Conservation (phyloP, 35 echinoderm and acorn worm species). For the Amphiura filiformis region DNA sequence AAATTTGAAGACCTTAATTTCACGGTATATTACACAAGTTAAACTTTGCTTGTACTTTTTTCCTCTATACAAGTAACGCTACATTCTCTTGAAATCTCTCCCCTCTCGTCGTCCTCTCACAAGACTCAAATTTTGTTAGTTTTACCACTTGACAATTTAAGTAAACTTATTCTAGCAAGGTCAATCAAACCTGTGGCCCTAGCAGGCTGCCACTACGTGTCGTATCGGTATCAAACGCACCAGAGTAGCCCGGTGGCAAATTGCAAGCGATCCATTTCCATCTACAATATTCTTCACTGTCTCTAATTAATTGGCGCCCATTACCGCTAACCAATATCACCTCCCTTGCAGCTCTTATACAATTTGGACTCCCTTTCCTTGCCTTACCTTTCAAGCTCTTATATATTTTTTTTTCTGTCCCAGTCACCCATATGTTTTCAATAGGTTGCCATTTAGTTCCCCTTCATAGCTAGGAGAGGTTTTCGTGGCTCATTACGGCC, state of each 20-base stretch:
- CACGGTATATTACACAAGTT: too few species aligned
- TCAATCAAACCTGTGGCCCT: neutral
- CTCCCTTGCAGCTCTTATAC: neutral
- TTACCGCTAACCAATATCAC: conserved; percentile 8
- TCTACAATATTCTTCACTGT: neutral
- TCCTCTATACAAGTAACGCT: too few species aligned
- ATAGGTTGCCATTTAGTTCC: neutral
- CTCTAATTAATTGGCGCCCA: conserved; percentile 11
- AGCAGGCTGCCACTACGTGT: neutral
- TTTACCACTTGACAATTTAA: conserved; percentile 2
- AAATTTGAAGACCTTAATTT: too few species aligned
- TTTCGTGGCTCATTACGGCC: neutral
- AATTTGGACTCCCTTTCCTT: conserved; percentile 4
- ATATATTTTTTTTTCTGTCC: neutral
- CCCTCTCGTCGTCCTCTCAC: too few species aligned
- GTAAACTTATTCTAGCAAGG: conserved; percentile 4
- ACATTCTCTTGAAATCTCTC: too few species aligned
- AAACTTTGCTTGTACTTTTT: too few species aligned
- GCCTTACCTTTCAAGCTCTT: neutral
- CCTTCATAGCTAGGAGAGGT: neutral
- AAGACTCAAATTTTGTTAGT: conserved; percentile 1
- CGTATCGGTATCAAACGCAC: neutral
- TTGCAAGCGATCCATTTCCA: conserved; percentile 13
- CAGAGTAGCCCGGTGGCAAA: neutral
- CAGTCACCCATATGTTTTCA: neutral